Conservation (phyloP, 1,140 invertebrate species). For the Platyscapa corneri region DNA sequence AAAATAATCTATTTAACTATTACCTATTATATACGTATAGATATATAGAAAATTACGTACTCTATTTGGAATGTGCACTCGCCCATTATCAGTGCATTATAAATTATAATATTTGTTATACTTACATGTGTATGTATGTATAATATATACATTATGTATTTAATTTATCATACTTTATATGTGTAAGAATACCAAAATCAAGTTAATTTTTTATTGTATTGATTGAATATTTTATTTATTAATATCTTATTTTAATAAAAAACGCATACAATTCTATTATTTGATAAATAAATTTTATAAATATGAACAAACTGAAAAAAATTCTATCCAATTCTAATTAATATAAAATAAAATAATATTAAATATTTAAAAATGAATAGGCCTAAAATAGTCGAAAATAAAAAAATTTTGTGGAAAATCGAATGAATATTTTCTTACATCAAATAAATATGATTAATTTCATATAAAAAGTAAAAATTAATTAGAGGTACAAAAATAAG, state of each 20-base stretch:
- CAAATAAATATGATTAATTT: neutral
- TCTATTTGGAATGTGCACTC: neutral
- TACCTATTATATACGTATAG: neutral
- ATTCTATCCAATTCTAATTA: neutral
- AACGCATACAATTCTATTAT: no score
- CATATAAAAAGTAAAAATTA: neutral
- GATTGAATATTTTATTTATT: no score
- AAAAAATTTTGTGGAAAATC: no score
- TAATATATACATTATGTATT: neutral
- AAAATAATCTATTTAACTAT: neutral
- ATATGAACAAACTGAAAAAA: neutral
- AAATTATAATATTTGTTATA: no score
- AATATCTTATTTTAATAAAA: no score
- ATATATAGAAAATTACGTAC: neutral
- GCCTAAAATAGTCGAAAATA: neutral
- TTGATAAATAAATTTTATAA: no score
- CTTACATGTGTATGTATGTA: neutral
- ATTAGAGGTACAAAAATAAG: conserved; percentile 14
- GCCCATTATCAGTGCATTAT: neutral
- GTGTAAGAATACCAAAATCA: no score
- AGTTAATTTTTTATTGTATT: no score
- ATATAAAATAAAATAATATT: neutral
- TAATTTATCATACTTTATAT: neutral
- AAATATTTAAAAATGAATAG: neutral
- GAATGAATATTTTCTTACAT: no score